Evolutionary conservation across 37 sponge, comb jelly and placozoan species (phyloP).

Genomic region (Diacarnus erythraeanus): DNA sequence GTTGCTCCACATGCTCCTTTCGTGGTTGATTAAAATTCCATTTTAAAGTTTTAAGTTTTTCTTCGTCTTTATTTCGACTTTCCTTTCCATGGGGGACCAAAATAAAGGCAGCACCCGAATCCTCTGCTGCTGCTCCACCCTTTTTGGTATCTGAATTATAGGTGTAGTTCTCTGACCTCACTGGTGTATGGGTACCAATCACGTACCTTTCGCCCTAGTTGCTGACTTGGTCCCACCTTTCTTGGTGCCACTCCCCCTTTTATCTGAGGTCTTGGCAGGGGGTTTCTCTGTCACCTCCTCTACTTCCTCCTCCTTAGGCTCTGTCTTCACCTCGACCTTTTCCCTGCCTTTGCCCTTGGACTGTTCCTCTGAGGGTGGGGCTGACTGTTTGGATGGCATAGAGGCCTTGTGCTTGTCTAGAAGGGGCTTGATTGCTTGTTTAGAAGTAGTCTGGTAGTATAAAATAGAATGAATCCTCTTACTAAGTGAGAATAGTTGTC

Average conservation of each 20-base stretch:
- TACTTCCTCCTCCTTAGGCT: constrained; percentile 1
- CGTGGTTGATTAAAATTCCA: constrained; percentile 88
- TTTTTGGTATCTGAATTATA: constrained; percentile 11
- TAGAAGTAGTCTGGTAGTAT: constrained; percentile 54
- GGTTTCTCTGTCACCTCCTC: not conserved
- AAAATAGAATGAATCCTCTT: constrained; percentile 1
- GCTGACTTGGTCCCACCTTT: not conserved
- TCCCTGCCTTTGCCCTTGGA: constrained; percentile 7
- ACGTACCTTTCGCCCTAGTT: not conserved
- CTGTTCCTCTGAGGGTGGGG: not conserved
- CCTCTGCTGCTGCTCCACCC: constrained; percentile 4
- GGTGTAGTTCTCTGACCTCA: too few relatives aligned
- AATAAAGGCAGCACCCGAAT: constrained; percentile 32
- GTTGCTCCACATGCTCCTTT: constrained; percentile 84
- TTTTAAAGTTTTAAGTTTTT: constrained; percentile 76
- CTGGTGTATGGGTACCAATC: too few relatives aligned
- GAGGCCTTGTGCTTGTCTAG: constrained; percentile 61
- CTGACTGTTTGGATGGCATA: not conserved
- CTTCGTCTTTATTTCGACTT: constrained; percentile 70
- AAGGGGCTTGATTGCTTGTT: constrained; percentile 48
- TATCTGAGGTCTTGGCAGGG: not conserved
- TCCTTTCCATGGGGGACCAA: constrained; percentile 58
- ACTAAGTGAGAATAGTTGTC: too few relatives aligned
- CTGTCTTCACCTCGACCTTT: constrained; percentile 1
- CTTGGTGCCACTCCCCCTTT: not conserved